A percentile compares a stretch with the other conserved stretches of the same genome.
Conservation (phyloP, 2,113 vertebrate species). For the Sialia sialis region DNA sequence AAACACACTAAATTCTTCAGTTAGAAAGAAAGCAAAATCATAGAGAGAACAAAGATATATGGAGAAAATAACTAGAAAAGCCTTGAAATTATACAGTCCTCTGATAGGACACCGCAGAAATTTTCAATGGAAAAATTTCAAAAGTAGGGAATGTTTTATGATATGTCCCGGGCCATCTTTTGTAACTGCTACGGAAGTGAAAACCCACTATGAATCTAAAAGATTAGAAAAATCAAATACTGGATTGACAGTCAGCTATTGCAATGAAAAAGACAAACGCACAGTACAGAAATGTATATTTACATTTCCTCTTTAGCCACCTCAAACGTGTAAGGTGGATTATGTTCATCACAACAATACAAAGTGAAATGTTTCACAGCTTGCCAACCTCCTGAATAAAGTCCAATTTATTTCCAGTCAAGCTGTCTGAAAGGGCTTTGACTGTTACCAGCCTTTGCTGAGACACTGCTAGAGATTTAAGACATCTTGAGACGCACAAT, state of each 20-base stretch:
- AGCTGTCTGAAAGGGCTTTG: background rate
- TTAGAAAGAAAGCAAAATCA: background rate
- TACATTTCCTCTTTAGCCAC: background rate
- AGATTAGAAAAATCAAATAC: background rate
- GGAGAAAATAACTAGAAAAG: background rate
- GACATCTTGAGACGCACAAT: background rate
- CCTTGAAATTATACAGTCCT: background rate
- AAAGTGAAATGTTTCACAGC: background rate
- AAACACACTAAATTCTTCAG: background rate
- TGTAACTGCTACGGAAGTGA: background rate
- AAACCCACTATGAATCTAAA: background rate
- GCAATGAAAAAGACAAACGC: background rate
- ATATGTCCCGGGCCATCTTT: background rate
- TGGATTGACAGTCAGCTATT: background rate
- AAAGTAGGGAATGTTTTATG: background rate
- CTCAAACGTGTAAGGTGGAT: background rate
- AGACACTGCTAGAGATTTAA: background rate
- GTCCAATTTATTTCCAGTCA: rapidly evolving
- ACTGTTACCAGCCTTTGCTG: background rate
- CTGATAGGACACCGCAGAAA: background rate
- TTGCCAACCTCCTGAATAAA: background rate
- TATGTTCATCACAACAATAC: background rate
- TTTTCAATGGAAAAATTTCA: background rate
- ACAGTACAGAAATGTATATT: background rate
- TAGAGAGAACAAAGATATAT: background rate